Conservation (phyloP, 2,888 invertebrate genomes). For the Plusia festucae region DNA sequence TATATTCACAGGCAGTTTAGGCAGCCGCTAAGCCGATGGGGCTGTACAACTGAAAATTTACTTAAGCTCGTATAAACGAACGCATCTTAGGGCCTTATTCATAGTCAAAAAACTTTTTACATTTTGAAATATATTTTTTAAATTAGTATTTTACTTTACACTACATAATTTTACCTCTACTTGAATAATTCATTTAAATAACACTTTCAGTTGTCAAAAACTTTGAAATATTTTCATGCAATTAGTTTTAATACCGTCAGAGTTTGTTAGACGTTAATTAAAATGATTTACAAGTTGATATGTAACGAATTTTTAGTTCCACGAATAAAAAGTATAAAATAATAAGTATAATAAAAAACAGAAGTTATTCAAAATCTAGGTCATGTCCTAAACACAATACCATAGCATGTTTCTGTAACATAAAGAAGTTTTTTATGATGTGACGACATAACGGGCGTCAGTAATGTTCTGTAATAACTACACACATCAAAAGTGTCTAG, state of each 20-base stretch:
- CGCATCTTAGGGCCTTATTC: constrained; percentile 50
- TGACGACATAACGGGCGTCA: constrained; percentile 16
- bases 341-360: neutral
- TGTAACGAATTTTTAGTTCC: neutral
- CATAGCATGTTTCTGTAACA: constrained; percentile 13
- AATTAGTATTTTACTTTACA: no score
- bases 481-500: no score
- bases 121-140: neutral
- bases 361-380: constrained; percentile 14
- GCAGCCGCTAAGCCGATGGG: constrained; percentile 50
- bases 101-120: no score
- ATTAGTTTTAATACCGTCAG: no score
- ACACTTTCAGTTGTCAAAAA: no score
- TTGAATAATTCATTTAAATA: no score
- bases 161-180: no score
- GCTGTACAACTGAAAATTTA: constrained; percentile 56
- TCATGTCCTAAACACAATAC: constrained; percentile 21
- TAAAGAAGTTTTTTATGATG: constrained; percentile 29
- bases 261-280: no score
- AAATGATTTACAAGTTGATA: no score
- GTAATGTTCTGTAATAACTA: constrained; percentile 18
- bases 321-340: no score
- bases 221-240: no score
- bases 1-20: constrained; percentile 55
- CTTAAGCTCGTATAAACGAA: constrained; percentile 54